Evolutionary conservation across 92 coral and sea anemone species (phyloP).

Genomic region (Parazoanthus darwini): DNA sequence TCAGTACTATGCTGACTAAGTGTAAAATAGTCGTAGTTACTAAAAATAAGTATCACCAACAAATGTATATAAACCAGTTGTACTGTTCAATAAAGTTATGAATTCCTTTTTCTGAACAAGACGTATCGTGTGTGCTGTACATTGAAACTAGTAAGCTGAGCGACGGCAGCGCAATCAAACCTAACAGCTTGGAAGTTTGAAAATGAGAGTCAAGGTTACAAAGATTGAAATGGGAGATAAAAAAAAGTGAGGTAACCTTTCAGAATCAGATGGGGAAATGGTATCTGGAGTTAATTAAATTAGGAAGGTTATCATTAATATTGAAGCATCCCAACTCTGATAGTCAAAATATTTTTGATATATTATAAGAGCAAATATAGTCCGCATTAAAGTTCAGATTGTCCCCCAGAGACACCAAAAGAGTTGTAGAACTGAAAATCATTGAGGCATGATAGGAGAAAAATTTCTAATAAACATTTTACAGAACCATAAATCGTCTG

Average conservation of each 20-base stretch:
- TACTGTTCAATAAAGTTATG: too few relatives aligned
- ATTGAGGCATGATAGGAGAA: constrained; percentile 29
- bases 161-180: too few relatives aligned
- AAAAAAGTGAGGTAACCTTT: too few relatives aligned
- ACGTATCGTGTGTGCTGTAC: too few relatives aligned
- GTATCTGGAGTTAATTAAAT: constrained; percentile 16
- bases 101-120: too few relatives aligned
- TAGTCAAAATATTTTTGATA: constrained; percentile 20
- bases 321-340: constrained; percentile 19
- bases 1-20: too few relatives aligned
- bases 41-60: too few relatives aligned
- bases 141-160: too few relatives aligned
- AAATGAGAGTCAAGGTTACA: constrained; percentile 44
- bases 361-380: constrained; percentile 18
- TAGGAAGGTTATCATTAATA: constrained; percentile 18
- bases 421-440: constrained; percentile 16
- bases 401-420: constrained; percentile 21
- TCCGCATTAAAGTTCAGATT: constrained; percentile 27
- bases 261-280: background rate
- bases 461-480: constrained; percentile 10
- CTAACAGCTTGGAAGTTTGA: constrained; percentile 23
- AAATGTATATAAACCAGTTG: too few relatives aligned
- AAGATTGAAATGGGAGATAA: constrained; percentile 14
- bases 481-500: constrained; percentile 28
- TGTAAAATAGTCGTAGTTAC: too few relatives aligned